Evolutionary conservation across 2,888 invertebrate genomes (phyloP).

Genomic region (Drosophila flavopinicola): DNA sequence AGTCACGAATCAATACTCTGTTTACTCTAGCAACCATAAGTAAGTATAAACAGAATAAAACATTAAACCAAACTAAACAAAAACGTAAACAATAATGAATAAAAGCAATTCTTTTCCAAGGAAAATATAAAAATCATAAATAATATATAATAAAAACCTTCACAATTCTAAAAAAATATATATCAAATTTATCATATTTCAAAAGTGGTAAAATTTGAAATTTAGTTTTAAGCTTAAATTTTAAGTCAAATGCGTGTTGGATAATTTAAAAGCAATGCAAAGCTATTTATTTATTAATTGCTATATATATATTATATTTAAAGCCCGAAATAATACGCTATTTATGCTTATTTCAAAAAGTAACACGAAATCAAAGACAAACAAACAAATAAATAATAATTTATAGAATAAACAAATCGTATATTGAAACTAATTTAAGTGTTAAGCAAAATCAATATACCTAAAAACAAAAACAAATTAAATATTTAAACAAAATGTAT

Average conservation of each 20-base stretch:
- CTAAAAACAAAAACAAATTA: conserved; percentile 29
- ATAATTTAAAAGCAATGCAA: conserved; percentile 62
- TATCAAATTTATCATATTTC: conserved; percentile 30
- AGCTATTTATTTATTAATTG: conserved; percentile 65
- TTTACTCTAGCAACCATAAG: conserved; percentile 35
- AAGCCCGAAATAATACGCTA: conserved; percentile 46
- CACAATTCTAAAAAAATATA: conserved; percentile 29
- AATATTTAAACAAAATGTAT: conserved; percentile 48
- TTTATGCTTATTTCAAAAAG: conserved; percentile 61
- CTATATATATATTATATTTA: conserved; percentile 39
- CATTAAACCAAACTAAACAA: conserved; percentile 21
- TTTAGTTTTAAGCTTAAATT: conserved; percentile 46
- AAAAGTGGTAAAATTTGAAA: conserved; percentile 31
- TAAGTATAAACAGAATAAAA: conserved; percentile 54
- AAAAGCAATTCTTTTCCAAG: conserved; percentile 79
- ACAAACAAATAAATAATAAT: conserved; percentile 22
- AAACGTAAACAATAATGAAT: conserved; percentile 64
- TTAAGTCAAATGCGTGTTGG: conserved; percentile 56
- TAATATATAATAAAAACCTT: conserved; percentile 36
- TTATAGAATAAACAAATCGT: conserved; percentile 21
- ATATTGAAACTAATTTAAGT: conserved; percentile 61
- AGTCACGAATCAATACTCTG: conserved; percentile 53
- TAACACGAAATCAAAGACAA: conserved; percentile 51
- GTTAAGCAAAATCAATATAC: conserved; percentile 48
- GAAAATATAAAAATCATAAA: conserved; percentile 64